Base-by-base conservation (phyloP, 2,113 vertebrate species). In the Chrysochloris asiatica region DNA sequence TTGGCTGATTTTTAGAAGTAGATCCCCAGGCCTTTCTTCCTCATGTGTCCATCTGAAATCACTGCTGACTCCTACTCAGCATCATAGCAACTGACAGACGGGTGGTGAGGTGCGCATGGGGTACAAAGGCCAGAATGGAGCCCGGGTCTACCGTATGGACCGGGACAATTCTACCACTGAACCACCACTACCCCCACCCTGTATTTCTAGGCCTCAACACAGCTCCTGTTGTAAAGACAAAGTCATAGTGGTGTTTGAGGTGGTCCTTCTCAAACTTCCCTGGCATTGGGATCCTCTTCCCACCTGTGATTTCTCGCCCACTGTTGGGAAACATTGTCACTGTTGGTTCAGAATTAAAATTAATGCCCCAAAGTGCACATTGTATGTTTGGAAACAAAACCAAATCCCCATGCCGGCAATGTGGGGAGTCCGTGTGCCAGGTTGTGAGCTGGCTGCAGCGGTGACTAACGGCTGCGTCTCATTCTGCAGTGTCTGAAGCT, bases 231-330 rank as follows among this genome's bases (percentile, higher is more conserved):
- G 54, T 11, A 26, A 83, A 63, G 50, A 50, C 11, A 8, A 17
- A 52, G 21, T 14, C 26, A 30, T 21, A 3, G 8, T 9, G 41
- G 10, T 19, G n/a, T 14, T 77, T 11, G 26, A 52, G 4, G 8
- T 11, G n/a, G 16, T 2, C 6, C 41, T 84, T 63, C 78, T 63
- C 65, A 28, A 11, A 69, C 69, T 72, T 21, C 21, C 65, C n/a
- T 14, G 69, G 16, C 16, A 26, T 4, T 0, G 22, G 4, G n/a
- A 5, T 0, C n/a, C 47, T 8, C 3, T 26, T 0, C 6, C 8
- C 56, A 4, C 12, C 63, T 0, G 14, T 10, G 26, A 30, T 36
- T 30, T 9, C 1, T 14, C 43, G 6, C 36, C 17, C 73, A n/a
- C 2, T 22, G 22, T 0, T 1, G 2, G 30, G 1, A 81, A 43